Evolutionary conservation across 2,113 vertebrate genomes (phyloP).

Genomic region (Papio anubis): DNA sequence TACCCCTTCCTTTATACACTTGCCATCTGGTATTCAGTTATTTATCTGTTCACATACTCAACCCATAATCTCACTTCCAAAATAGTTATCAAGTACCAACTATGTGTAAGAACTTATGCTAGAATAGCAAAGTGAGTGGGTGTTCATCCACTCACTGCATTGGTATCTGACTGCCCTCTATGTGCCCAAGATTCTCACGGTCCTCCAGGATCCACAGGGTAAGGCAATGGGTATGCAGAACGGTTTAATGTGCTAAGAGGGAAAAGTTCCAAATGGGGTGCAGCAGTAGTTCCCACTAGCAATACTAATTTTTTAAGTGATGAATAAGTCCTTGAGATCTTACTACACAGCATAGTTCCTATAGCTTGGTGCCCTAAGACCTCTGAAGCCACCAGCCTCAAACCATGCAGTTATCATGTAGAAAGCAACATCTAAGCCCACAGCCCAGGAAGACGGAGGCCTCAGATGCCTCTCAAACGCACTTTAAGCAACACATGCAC

Average conservation of each 20-base stretch:
- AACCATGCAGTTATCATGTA: fast-evolving
- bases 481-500: background rate
- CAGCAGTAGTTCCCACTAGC: background rate
- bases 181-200: fast-evolving
- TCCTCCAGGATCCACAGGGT: background rate
- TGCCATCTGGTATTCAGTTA: background rate
- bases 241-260: too few relatives aligned
- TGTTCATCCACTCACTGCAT: fast-evolving
- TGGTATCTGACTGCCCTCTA: too few relatives aligned
- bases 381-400: background rate
- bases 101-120: background rate
- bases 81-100: background rate
- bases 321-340: background rate
- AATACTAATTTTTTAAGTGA: background rate
- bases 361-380: background rate
- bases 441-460: constrained; percentile 15
- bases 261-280: background rate
- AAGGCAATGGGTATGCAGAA: fast-evolving
- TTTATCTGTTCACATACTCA: background rate
- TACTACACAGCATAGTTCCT: background rate
- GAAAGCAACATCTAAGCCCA: background rate
- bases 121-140: background rate
- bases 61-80: background rate
- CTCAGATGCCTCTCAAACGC: constrained; percentile 39
- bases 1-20: background rate